These are phyloP conservation scores for Diglossa cyanea DNA, from an alignment of 2,797 vertebrate genomes.

Conservation along the genomic window DNA sequence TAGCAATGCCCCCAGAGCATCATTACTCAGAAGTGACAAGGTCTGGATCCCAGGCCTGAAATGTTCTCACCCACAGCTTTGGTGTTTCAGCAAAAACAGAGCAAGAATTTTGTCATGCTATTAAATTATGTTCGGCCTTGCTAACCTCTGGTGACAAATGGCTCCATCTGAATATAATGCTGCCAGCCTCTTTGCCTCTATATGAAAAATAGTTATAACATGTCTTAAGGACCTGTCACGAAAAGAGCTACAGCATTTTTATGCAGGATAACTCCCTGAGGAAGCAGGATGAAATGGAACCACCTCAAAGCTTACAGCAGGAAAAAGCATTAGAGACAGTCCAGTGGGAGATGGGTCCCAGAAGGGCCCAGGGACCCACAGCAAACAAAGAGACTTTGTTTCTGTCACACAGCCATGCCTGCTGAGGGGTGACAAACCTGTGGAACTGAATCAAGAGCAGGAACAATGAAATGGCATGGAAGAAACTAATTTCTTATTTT, in stretches of 20 bases:
- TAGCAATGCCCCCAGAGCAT: neutral
- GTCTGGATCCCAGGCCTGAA: neutral
- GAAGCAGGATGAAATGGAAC: neutral
- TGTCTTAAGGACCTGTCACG: constrained; percentile 9
- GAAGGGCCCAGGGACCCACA: neutral
- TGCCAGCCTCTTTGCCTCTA: neutral
- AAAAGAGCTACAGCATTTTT: constrained; percentile 12
- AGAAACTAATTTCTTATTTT: neutral
- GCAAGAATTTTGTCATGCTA: neutral
- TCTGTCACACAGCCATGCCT: neutral
- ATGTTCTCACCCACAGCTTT: neutral
- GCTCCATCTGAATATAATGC: constrained; percentile 20
- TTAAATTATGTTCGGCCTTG: constrained; percentile 5
- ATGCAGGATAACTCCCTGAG: neutral
- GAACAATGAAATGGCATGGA: neutral
- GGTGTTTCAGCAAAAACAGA: constrained; percentile 11
- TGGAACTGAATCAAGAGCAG: neutral
- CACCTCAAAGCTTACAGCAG: neutral
- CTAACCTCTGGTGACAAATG: neutral
- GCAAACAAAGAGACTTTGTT: neutral
- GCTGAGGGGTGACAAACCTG: neutral
- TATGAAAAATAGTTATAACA: constrained; percentile 38
- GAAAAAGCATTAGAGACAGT: neutral
- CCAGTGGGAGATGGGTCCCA: neutral
- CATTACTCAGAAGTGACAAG: neutral